Percentiles rank a stretch among this genome's conserved stretches.
Evolutionary conservation across 1,140 invertebrate genomes (phyloP).

Genomic region (Arctopsyche grandis): DNA sequence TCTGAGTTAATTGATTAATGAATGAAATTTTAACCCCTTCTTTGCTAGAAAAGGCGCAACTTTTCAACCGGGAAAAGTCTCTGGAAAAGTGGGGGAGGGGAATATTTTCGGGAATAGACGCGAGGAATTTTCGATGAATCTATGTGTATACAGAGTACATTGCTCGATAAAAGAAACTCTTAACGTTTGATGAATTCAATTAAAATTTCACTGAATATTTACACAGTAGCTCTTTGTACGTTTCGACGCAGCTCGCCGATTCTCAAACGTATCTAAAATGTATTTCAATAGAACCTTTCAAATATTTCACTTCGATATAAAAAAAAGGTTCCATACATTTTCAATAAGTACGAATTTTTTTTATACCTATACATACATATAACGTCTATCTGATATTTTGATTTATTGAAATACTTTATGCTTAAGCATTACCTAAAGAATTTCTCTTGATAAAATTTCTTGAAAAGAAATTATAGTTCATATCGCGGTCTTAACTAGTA

Average conservation of each 20-base stretch:
- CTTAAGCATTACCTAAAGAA: too few relatives aligned
- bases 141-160: background rate
- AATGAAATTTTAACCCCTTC: constrained; percentile 26
- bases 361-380: too few relatives aligned
- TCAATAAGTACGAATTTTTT: too few relatives aligned
- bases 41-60: background rate
- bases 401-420: too few relatives aligned
- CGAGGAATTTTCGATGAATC: background rate
- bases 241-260: background rate
- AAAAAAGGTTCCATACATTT: too few relatives aligned
- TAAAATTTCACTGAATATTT: constrained; percentile 31
- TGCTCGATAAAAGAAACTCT: constrained; percentile 26
- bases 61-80: background rate
- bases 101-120: background rate
- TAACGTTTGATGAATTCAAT: constrained; percentile 32
- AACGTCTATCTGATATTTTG: too few relatives aligned
- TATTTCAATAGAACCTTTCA: background rate
- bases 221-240: background rate
- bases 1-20: constrained; percentile 31
- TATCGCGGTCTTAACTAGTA: too few relatives aligned
- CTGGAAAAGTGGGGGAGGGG: background rate
- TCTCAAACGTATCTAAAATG: background rate
- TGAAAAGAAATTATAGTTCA: too few relatives aligned
- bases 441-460: too few relatives aligned
- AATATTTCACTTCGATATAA: background rate